phyloP scores from a whole-genome alignment of 2,113 vertebrate genomes.

The Benitochromis conjunctus region DNA sequence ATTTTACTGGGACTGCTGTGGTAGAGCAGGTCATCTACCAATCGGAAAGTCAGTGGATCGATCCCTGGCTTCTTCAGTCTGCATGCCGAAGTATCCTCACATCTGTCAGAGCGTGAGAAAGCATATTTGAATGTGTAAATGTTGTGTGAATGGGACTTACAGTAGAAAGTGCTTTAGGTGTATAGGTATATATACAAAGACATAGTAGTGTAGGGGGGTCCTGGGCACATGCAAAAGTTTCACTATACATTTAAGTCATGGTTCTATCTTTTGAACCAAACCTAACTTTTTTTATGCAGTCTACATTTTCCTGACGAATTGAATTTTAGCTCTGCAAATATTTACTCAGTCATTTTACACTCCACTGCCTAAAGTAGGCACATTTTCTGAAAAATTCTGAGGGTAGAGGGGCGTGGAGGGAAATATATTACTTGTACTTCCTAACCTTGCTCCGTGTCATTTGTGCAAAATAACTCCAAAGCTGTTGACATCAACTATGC shows the following conservation, averaged over 20 bases:
- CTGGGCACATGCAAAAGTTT: background rate
- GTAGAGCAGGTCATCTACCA: background rate
- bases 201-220: background rate
- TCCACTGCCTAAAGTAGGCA: background rate
- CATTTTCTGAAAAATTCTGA: background rate
- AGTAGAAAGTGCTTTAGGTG: no score
- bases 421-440: background rate
- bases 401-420: background rate
- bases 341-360: background rate
- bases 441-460: background rate
- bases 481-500: background rate
- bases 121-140: background rate
- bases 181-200: background rate
- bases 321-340: background rate
- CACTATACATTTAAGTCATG: no score
- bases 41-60: background rate
- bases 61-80: background rate
- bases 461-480: background rate
- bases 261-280: background rate
- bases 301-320: background rate
- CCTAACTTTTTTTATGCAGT: background rate
- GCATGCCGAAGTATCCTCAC: background rate
- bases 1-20: background rate
- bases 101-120: background rate
- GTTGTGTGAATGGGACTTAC: background rate